Evolutionary conservation across 2,113 vertebrate genomes (phyloP).

Genomic region (Astatotilapia flaviijosephi): DNA sequence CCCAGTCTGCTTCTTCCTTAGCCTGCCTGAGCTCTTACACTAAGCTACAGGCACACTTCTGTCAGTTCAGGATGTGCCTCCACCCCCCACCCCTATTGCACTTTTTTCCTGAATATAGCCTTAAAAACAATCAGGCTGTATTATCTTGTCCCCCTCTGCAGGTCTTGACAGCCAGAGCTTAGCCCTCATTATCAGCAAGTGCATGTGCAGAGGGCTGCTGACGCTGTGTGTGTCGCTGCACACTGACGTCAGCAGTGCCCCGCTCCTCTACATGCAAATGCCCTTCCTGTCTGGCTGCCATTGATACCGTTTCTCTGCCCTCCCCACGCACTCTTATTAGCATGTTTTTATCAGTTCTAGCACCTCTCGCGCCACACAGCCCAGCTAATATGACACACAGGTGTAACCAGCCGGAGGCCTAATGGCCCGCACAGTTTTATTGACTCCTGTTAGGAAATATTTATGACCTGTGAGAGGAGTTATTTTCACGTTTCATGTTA

Average conservation of each 20-base stretch:
- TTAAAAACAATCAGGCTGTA: neutral
- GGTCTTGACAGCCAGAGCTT: conserved; percentile 31
- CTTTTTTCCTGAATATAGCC: neutral
- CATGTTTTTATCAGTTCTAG: conserved; percentile 64
- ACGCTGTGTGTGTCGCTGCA: conserved; percentile 52
- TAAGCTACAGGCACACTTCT: neutral
- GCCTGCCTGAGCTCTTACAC: conserved; percentile 1
- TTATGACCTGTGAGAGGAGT: conserved; percentile 19
- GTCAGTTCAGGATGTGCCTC: neutral
- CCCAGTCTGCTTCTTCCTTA: neutral
- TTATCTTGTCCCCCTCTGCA: conserved; percentile 9
- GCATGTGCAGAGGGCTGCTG: conserved; percentile 46
- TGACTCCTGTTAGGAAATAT: conserved; percentile 46
- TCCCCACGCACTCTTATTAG: conserved; percentile 51
- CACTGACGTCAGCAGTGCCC: conserved; percentile 59
- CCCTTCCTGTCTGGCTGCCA: conserved; percentile 30
- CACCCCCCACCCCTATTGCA: neutral
- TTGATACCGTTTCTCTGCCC: conserved; percentile 45
- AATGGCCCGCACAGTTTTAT: conserved; percentile 44
- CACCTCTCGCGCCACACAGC: conserved; percentile 49
- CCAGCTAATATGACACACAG: conserved; percentile 61
- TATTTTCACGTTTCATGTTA: neutral
- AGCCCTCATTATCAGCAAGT: conserved; percentile 45
- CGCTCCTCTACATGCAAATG: conserved; percentile 55
- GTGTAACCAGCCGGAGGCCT: conserved; percentile 51